Conservation (phyloP, 2,113 vertebrate genomes). For the Trinectes maculatus region DNA sequence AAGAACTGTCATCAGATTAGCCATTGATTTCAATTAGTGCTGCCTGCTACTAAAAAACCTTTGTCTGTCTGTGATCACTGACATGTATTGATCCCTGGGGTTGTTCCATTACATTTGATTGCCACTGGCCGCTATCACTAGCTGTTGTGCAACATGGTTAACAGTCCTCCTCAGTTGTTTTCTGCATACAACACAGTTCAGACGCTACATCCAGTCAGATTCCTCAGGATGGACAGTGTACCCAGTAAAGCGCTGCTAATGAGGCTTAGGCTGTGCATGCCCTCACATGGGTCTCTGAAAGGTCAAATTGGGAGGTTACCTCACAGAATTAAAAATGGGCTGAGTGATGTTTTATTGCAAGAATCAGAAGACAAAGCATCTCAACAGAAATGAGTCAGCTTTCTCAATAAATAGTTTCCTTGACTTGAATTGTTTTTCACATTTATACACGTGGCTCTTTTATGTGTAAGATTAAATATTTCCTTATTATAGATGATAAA, state of each 20-base stretch:
- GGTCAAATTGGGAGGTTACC: slow-evolving; percentile 51
- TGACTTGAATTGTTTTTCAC: background rate
- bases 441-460: too few species aligned
- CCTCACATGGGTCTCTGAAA: slow-evolving; percentile 48
- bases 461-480: background rate
- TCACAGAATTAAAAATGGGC: slow-evolving; percentile 30
- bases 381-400: background rate
- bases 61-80: slow-evolving; percentile 81
- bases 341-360: background rate
- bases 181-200: slow-evolving; percentile 11
- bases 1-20: slow-evolving; percentile 85
- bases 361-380: background rate
- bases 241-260: slow-evolving; percentile 59
- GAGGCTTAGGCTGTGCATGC: slow-evolving; percentile 47
- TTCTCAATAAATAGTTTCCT: background rate
- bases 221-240: slow-evolving; percentile 41
- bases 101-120: slow-evolving; percentile 81
- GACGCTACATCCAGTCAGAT: slow-evolving; percentile 19
- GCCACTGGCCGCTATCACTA: slow-evolving; percentile 63
- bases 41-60: slow-evolving; percentile 81
- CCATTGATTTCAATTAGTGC: slow-evolving; percentile 87
- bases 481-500: background rate
- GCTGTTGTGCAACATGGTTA: slow-evolving; percentile 69
- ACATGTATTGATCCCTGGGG: slow-evolving; percentile 78
- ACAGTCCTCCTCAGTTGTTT: slow-evolving; percentile 28